phyloP scores from a whole-genome alignment of 1,140 invertebrate genomes.

The Phthorimaea operculella region DNA sequence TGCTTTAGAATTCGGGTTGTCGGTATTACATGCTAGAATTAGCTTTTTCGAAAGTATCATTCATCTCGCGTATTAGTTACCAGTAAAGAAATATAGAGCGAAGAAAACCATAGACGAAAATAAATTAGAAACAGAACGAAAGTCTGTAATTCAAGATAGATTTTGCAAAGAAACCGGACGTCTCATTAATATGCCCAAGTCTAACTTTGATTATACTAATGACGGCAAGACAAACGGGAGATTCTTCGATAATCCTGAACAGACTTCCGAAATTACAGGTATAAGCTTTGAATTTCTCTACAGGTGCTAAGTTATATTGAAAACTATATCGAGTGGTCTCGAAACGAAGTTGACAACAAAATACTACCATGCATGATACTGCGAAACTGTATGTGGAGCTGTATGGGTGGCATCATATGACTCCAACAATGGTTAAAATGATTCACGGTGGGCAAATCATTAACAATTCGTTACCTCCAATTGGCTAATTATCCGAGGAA shows the following conservation, averaged over 20 bases:
- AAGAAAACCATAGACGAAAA: slow-evolving; percentile 4
- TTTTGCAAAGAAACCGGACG: slow-evolving; percentile 29
- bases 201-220: slow-evolving; percentile 38
- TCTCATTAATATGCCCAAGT: slow-evolving; percentile 25
- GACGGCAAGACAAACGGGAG: slow-evolving; percentile 46
- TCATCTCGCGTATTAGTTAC: slow-evolving; percentile 34
- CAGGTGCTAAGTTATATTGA: slow-evolving; percentile 17
- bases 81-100: slow-evolving; percentile 18
- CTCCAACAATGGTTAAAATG: too few relatives aligned
- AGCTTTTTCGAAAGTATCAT: slow-evolving; percentile 38
- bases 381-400: too few relatives aligned
- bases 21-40: too few relatives aligned
- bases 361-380: slow-evolving; percentile 21
- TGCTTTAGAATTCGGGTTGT: too few relatives aligned
- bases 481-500: too few relatives aligned
- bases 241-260: slow-evolving; percentile 32
- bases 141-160: slow-evolving; percentile 19
- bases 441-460: too few relatives aligned
- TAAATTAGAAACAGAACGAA: slow-evolving; percentile 15
- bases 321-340: slow-evolving; percentile 11
- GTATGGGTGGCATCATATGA: too few relatives aligned
- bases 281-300: too few relatives aligned
- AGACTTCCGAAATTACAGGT: slow-evolving; percentile 31
- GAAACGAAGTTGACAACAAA: slow-evolving; percentile 20
- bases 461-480: too few relatives aligned